A percentile compares a stretch with the other conserved stretches of the same genome.
These are phyloP conservation scores for Phycodurus eques DNA, from an alignment of 2,113 vertebrate genomes.

Conservation along the genomic window DNA sequence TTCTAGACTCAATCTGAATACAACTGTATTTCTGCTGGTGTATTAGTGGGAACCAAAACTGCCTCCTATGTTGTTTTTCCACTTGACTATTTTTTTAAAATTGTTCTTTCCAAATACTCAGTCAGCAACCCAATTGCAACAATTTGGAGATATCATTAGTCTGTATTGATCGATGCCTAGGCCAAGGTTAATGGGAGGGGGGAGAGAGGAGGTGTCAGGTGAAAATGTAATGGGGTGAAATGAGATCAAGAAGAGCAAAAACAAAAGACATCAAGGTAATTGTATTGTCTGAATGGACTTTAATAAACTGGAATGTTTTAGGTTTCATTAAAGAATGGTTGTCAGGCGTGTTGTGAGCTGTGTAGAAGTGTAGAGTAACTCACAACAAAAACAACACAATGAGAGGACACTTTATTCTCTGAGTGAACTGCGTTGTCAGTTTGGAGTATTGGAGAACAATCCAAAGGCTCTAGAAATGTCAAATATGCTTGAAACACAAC, in stretches of 20 bases:
- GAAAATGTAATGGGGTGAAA: constrained; percentile 17
- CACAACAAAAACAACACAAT: constrained; percentile 17
- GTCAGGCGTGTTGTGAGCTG: constrained; percentile 19
- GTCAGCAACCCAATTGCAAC: constrained; percentile 16
- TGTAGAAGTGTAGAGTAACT: constrained; percentile 27
- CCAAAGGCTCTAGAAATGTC: constrained; percentile 12
- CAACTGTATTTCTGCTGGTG: neutral
- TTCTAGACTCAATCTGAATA: no score
- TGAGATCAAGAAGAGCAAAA: constrained; percentile 9
- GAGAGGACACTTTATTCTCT: constrained; percentile 1
- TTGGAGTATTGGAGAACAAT: neutral
- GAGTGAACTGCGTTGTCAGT: neutral
- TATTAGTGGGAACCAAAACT: neutral
- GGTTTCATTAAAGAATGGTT: constrained; percentile 10
- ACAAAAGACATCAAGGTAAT: constrained; percentile 32
- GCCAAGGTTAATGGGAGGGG: constrained; percentile 3
- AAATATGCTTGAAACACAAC: constrained; percentile 6
- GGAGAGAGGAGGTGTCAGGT: constrained; percentile 7
- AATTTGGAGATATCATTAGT: neutral
- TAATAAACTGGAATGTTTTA: constrained; percentile 32
- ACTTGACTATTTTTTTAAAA: neutral
- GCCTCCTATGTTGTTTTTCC: neutral
- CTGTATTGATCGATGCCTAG: no score
- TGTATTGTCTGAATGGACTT: constrained; percentile 29
- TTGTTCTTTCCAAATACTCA: constrained; percentile 12